These are phyloP conservation scores for Rhyacophila brunnea DNA, from an alignment of 1,140 invertebrate genomes.

Conservation along the genomic window DNA sequence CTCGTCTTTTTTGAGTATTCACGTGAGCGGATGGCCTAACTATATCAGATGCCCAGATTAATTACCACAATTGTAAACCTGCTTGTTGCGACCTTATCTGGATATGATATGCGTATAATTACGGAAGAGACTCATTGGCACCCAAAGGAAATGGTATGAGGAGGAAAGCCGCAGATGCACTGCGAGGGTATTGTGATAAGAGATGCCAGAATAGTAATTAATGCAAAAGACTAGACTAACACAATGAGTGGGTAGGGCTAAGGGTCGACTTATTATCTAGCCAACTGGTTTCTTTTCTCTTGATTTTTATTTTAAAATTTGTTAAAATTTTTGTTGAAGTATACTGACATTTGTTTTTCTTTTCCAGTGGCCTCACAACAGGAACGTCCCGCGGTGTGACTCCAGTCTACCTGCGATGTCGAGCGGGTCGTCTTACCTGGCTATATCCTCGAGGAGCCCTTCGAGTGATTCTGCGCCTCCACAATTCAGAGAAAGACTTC, in stretches of 20 bases:
- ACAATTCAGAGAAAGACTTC: slow-evolving; percentile 63
- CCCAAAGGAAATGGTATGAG: too few species aligned
- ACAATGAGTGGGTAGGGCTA: neutral
- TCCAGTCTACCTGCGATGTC: slow-evolving; percentile 74
- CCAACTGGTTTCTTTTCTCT: neutral
- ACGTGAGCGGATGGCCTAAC: too few species aligned
- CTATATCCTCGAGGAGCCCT: slow-evolving; percentile 73
- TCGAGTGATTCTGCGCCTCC: slow-evolving; percentile 64
- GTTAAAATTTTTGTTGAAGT: neutral
- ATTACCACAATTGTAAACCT: too few species aligned
- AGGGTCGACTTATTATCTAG: neutral
- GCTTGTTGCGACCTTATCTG: too few species aligned
- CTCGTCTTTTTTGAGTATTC: too few species aligned
- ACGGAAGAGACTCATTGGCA: too few species aligned
- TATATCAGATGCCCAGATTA: too few species aligned
- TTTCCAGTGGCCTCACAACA: slow-evolving; percentile 55
- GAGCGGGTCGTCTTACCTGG: slow-evolving; percentile 70
- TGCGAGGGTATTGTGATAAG: too few species aligned
- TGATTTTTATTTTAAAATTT: neutral
- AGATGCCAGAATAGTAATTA: too few species aligned
- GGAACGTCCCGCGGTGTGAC: slow-evolving; percentile 62
- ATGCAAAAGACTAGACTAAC: too few species aligned
- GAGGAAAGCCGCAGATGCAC: too few species aligned
- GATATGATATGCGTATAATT: too few species aligned
- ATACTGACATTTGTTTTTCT: slow-evolving; percentile 40